phyloP scores from a whole-genome alignment of 1,140 invertebrate genomes.

The Cepaea nemoralis region DNA sequence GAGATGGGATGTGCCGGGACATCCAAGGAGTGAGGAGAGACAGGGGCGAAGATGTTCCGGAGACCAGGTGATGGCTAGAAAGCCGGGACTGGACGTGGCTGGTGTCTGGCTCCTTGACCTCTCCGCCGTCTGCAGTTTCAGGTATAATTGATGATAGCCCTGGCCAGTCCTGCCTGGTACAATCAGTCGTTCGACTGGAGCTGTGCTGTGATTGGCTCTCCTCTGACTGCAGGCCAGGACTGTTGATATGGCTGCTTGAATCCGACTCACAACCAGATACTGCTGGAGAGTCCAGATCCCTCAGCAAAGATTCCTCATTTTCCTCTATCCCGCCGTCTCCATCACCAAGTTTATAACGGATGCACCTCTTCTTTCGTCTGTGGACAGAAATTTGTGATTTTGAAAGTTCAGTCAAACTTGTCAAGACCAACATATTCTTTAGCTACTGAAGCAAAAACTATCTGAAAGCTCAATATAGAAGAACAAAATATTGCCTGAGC shows the following conservation, averaged over 20 bases:
- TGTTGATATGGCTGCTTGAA: constrained; percentile 39
- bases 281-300: constrained; percentile 32
- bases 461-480: too few relatives aligned
- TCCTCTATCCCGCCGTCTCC: constrained; percentile 35
- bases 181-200: neutral
- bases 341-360: constrained; percentile 47
- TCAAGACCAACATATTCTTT: too few relatives aligned
- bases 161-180: neutral
- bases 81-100: neutral
- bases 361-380: constrained; percentile 97
- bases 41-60: constrained; percentile 16
- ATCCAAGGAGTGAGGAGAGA: neutral
- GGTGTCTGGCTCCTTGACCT: neutral
- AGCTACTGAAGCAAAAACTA: too few relatives aligned
- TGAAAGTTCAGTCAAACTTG: too few relatives aligned
- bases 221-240: neutral
- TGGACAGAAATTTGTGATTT: neutral
- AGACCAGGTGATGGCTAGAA: neutral
- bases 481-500: too few relatives aligned
- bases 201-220: neutral
- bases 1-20: neutral
- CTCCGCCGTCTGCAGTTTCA: neutral
- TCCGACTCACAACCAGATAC: constrained; percentile 48
- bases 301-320: constrained; percentile 35
- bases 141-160: constrained; percentile 26